Conservation (phyloP, 2,113 vertebrate genomes). For the Oostethus manadensis region DNA sequence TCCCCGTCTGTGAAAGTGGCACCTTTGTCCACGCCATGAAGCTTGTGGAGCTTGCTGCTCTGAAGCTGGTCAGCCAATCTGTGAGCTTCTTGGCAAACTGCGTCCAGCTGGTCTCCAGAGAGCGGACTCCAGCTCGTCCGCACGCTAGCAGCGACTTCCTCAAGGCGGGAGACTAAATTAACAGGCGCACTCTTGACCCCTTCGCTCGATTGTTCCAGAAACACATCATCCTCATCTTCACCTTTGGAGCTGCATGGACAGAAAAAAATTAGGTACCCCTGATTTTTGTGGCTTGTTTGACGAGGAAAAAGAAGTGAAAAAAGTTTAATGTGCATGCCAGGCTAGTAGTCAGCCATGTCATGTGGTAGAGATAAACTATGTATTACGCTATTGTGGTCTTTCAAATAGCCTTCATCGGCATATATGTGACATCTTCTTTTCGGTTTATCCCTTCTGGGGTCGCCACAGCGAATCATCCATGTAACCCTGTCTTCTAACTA, state of each 20-base stretch:
- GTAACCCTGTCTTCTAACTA: no score
- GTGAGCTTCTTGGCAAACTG: constrained; percentile 84
- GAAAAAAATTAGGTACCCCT: constrained; percentile 6
- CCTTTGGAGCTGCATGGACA: constrained; percentile 58
- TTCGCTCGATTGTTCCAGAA: constrained; percentile 74
- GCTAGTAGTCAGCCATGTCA: background rate
- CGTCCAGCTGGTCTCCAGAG: constrained; percentile 76
- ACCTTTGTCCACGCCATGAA: background rate
- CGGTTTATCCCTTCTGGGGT: no score
- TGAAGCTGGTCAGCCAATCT: constrained; percentile 76
- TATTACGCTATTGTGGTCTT: background rate
- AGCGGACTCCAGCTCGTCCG: constrained; percentile 74
- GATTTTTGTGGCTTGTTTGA: background rate
- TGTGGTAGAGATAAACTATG: background rate
- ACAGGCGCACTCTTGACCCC: constrained; percentile 73
- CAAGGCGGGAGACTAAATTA: constrained; percentile 23
- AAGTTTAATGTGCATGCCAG: background rate
- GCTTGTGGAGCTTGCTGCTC: constrained; percentile 20
- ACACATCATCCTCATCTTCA: constrained; percentile 85
- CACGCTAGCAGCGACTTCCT: background rate
- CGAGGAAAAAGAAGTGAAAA: background rate
- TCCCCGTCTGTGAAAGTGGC: constrained; percentile 41
- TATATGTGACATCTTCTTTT: no score
- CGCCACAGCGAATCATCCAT: no score
- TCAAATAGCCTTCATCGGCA: background rate